Conservation (phyloP, 2,797 vertebrate genomes). For the Mycteria americana region DNA sequence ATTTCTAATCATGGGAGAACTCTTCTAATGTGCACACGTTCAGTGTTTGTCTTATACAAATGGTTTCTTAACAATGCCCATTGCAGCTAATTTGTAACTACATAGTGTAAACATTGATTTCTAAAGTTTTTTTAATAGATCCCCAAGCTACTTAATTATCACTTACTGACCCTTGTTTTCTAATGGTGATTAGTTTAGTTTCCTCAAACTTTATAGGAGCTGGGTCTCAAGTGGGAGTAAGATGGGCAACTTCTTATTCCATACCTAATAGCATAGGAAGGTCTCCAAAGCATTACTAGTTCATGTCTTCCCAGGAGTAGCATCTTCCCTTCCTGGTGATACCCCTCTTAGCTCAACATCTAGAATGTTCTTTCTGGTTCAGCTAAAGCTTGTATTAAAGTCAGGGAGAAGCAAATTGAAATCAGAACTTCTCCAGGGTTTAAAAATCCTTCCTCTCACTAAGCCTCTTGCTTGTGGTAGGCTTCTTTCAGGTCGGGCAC, state of each 20-base stretch:
- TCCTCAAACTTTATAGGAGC: slow-evolving; percentile 32
- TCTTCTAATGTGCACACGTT: slow-evolving; percentile 18
- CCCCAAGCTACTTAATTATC: slow-evolving; percentile 77
- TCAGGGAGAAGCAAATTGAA: neutral
- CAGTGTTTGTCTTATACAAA: slow-evolving; percentile 55
- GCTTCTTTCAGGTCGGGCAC: neutral
- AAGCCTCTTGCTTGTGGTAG: neutral
- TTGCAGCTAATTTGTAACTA: slow-evolving; percentile 67
- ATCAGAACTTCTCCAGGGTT: neutral
- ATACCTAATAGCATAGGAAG: neutral
- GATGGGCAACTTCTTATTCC: slow-evolving; percentile 21
- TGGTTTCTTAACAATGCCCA: slow-evolving; percentile 64
- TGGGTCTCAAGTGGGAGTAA: slow-evolving; percentile 17
- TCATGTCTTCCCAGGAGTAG: neutral
- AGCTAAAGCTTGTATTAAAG: neutral
- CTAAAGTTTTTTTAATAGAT: slow-evolving; percentile 74
- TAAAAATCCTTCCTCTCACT: neutral
- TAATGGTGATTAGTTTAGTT: slow-evolving; percentile 49
- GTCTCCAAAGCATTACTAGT: neutral
- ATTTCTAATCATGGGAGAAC: slow-evolving; percentile 55
- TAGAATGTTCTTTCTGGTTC: neutral
- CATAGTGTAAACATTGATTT: slow-evolving; percentile 68
- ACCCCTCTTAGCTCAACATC: neutral
- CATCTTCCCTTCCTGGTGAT: neutral
- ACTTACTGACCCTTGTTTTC: slow-evolving; percentile 68